A percentile compares a stretch with the other conserved stretches of the same genome.
phyloP scores from a whole-genome alignment of 2,797 vertebrate species.

The Kryptopterus vitreolus region DNA sequence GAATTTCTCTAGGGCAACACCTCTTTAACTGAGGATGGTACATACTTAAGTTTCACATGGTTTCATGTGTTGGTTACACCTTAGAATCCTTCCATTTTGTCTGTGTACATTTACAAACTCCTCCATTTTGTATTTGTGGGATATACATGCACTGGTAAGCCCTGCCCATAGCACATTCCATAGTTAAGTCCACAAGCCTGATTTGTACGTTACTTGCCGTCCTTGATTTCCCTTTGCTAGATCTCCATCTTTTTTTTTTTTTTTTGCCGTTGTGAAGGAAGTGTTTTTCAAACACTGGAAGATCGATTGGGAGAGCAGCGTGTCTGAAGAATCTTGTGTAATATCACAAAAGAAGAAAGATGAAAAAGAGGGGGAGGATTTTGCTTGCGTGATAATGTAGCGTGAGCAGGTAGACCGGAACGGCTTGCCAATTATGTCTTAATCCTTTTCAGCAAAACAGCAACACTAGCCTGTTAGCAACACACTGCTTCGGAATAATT shows the following conservation, averaged over 20 bases:
- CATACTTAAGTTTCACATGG: constrained; percentile 47
- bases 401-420: not conserved
- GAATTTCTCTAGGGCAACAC: constrained; percentile 43
- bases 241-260: not conserved
- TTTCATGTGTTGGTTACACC: constrained; percentile 45
- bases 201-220: constrained; percentile 46
- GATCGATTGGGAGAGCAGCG: not conserved
- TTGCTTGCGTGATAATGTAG: constrained; percentile 2
- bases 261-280: not conserved
- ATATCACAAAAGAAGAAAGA: not conserved
- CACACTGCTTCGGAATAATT: not conserved
- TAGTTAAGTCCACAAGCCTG: constrained; percentile 33
- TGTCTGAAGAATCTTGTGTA: not conserved
- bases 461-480: not conserved
- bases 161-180: constrained; percentile 66
- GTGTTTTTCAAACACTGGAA: not conserved
- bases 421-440: constrained; percentile 1
- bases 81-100: constrained; percentile 40
- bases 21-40: constrained; percentile 42
- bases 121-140: constrained; percentile 32
- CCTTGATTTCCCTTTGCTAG: not conserved
- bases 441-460: constrained; percentile 4
- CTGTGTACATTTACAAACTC: constrained; percentile 20
- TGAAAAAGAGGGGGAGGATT: not conserved
- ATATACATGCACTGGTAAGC: constrained; percentile 26